These are phyloP conservation scores for Andrena camellia DNA, from an alignment of 2,888 invertebrate genomes.

Conservation along the genomic window DNA sequence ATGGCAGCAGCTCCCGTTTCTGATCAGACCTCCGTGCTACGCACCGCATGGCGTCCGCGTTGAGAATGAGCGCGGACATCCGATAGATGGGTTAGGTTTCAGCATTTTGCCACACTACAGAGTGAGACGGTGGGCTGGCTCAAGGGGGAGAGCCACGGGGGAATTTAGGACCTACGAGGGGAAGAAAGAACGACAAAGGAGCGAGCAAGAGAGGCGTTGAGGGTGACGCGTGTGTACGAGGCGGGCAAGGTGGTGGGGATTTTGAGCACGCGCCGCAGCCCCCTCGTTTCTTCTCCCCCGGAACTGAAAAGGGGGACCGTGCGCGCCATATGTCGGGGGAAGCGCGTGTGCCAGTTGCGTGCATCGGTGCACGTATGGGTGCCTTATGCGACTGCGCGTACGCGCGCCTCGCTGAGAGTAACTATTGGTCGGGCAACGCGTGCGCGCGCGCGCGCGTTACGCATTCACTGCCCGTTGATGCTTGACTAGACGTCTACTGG, in stretches of 20 bases:
- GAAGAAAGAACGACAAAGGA: slow-evolving; percentile 24
- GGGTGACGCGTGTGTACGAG: slow-evolving; percentile 58
- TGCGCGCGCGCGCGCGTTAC: slow-evolving; percentile 20
- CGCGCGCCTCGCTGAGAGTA: slow-evolving; percentile 9
- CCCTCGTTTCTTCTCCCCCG: slow-evolving; percentile 75
- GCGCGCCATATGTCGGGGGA: slow-evolving; percentile 76
- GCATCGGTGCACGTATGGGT: slow-evolving; percentile 36
- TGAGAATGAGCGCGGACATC: slow-evolving; percentile 80
- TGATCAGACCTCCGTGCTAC: slow-evolving; percentile 78
- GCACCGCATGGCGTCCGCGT: slow-evolving; percentile 84
- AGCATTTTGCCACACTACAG: slow-evolving; percentile 70
- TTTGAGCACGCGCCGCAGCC: slow-evolving; percentile 84
- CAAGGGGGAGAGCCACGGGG: slow-evolving; percentile 23
- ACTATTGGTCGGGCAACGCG: slow-evolving; percentile 42
- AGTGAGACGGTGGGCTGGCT: slow-evolving; percentile 68
- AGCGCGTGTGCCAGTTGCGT: slow-evolving; percentile 75
- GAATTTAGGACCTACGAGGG: slow-evolving; percentile 54
- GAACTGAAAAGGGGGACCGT: slow-evolving; percentile 75
- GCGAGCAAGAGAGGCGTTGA: slow-evolving; percentile 52
- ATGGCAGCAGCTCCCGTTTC: slow-evolving; percentile 40
- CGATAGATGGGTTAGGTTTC: slow-evolving; percentile 82
- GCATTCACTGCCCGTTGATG: slow-evolving; percentile 29
- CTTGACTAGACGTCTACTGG: slow-evolving; percentile 35
- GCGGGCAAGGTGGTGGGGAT: slow-evolving; percentile 74
- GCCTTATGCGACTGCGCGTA: slow-evolving; percentile 21